Conservation (phyloP, 1,140 invertebrate species). For the Trinorchestia longiramus region DNA sequence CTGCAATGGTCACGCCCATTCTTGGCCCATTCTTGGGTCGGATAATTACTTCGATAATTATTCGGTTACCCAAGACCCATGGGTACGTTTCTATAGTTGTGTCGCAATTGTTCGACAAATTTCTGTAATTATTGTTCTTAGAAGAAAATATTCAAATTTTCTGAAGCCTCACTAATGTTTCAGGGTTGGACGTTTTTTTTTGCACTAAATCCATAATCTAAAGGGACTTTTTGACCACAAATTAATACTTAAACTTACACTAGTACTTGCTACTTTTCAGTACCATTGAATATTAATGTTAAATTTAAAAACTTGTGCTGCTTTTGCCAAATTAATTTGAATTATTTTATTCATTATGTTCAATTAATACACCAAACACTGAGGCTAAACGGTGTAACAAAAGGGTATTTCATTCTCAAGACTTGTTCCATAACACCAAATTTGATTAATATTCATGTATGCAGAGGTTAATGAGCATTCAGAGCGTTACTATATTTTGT, state of each 20-base stretch:
- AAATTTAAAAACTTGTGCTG: not conserved
- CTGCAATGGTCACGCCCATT: too few relatives aligned
- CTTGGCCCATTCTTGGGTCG: too few relatives aligned
- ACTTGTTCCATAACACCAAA: not conserved
- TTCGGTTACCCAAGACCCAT: too few relatives aligned
- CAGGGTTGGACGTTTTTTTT: not conserved
- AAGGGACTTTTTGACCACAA: not conserved
- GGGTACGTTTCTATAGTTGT: too few relatives aligned
- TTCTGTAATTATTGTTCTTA: too few relatives aligned
- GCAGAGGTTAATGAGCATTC: not conserved
- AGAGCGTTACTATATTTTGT: not conserved
- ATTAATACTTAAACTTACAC: not conserved
- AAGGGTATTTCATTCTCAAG: not conserved
- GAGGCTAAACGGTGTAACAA: not conserved
- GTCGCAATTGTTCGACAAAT: too few relatives aligned
- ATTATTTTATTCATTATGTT: not conserved
- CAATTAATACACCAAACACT: not conserved
- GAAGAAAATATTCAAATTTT: too few relatives aligned
- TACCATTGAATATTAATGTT: not conserved
- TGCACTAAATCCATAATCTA: not conserved
- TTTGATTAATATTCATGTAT: not conserved
- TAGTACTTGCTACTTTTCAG: not conserved
- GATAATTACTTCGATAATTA: too few relatives aligned
- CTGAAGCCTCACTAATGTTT: not conserved
- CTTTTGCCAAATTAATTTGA: not conserved